These are phyloP conservation scores for Harpalus rubripes DNA, from an alignment of 2,888 invertebrate species.

Conservation along the genomic window DNA sequence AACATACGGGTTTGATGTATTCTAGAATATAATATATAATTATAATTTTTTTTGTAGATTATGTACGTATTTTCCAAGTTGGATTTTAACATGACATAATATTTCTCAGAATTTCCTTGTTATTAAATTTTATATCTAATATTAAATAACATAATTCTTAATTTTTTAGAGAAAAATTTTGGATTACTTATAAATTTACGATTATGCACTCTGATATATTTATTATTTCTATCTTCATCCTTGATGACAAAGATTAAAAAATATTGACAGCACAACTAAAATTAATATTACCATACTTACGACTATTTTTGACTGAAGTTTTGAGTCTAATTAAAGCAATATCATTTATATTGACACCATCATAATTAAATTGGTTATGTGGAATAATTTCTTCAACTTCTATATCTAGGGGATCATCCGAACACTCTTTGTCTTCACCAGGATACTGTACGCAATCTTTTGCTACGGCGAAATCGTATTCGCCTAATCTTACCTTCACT, in stretches of 20 bases:
- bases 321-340: slow-evolving; percentile 71
- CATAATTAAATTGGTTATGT: slow-evolving; percentile 80
- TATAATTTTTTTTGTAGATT: neutral
- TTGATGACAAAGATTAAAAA: no score
- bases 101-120: neutral
- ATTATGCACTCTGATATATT: no score
- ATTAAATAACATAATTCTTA: neutral
- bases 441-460: slow-evolving; percentile 75
- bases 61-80: neutral
- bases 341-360: slow-evolving; percentile 72
- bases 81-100: neutral
- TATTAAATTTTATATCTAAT: neutral
- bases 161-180: no score
- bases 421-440: slow-evolving; percentile 76
- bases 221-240: no score
- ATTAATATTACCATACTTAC: slow-evolving; percentile 75
- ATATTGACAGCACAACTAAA: no score
- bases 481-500: slow-evolving; percentile 76
- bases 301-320: slow-evolving; percentile 70
- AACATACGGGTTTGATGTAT: slow-evolving; percentile 72
- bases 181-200: no score
- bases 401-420: slow-evolving; percentile 79
- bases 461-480: slow-evolving; percentile 77
- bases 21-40: slow-evolving; percentile 43
- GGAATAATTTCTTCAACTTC: slow-evolving; percentile 80